Base-by-base conservation (phyloP, 2,888 invertebrate genomes). In the Agrochola circellaris region DNA sequence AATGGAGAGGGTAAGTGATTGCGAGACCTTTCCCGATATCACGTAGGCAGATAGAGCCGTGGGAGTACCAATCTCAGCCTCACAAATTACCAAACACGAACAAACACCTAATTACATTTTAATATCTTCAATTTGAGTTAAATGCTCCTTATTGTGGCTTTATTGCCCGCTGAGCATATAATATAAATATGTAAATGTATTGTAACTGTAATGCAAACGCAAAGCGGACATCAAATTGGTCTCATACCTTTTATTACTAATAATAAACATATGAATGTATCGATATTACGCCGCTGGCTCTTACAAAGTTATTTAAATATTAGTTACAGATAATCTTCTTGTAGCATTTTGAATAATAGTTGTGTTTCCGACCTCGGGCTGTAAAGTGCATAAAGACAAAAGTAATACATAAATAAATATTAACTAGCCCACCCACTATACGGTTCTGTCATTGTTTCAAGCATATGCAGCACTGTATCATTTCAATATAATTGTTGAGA, bases 371-470 rank as follows among this genome's bases (percentile, higher is more conserved):
- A 84, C 84, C 83, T 87, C 76, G 74, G 72, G 76, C 80, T 79
- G 81, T 83, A 82, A 84, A 81, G 75, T 85, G 91, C 92, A 92
- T 92, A 91, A 88, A 92, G 89, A 93, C 93, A 93, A 93, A 91
- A 94, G 91, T 90, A 90, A 93, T 93, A 85, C 77, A 86, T 87
- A 92, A 90, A 92, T 92, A 93, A 92, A 92, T 92, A 92, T 89
- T 89, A 92, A 90, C 87, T 84, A 91, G 91, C 92, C 93, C 95
- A 91, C 96, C 95, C 95, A 96, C 95, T 91, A 88, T 92, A 92
- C 90, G 88, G 92, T 92, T 90, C 91, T 89, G 86, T 93, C 94
- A 95, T 96, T 96, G 96, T 96, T 94, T 93, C 89, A 92, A 91
- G 86, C 87, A 74, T 86, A 82, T 90, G 88, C 91, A 89, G 90